A percentile compares a stretch with the other conserved stretches of the same genome.
Evolutionary conservation across 2,888 invertebrate genomes (phyloP).

Genomic region (Epirrita christyi): DNA sequence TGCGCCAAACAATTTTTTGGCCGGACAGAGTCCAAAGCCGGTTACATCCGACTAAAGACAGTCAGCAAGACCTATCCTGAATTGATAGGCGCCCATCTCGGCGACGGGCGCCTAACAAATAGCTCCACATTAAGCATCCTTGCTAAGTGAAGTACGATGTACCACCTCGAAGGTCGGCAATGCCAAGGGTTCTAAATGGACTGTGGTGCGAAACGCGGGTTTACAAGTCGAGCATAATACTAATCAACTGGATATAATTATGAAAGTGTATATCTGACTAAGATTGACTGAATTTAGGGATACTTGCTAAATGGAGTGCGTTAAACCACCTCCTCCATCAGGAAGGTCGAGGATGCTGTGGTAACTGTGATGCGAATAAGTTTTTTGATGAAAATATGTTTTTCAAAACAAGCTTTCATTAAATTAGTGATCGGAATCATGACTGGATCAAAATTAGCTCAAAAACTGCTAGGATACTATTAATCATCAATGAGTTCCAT

Average conservation of each 20-base stretch:
- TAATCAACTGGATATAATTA: not conserved
- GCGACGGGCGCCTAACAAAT: constrained; percentile 11
- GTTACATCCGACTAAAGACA: constrained; percentile 1
- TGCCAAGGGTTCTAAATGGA: not conserved
- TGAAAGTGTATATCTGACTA: not conserved
- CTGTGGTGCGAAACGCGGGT: constrained; percentile 4
- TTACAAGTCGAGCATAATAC: constrained; percentile 1
- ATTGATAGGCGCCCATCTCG: constrained; percentile 15
- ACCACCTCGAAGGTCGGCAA: constrained; percentile 11
- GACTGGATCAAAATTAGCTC: no score
- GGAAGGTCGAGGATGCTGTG: not conserved
- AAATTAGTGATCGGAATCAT: no score
- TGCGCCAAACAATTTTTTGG: no score
- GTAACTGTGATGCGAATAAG: no score
- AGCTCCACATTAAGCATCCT: constrained; percentile 15
- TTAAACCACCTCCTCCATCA: no score
- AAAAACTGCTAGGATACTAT: no score
- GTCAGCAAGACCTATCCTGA: not conserved
- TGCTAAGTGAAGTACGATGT: constrained; percentile 20
- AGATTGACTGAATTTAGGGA: not conserved
- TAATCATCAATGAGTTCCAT: no score
- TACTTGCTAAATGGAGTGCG: no score
- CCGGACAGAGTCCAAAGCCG: not conserved
- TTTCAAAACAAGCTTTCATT: no score
- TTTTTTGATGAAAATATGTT: no score